phyloP scores from a whole-genome alignment of 2,113 vertebrate species.

The Callocephalon fimbriatum region DNA sequence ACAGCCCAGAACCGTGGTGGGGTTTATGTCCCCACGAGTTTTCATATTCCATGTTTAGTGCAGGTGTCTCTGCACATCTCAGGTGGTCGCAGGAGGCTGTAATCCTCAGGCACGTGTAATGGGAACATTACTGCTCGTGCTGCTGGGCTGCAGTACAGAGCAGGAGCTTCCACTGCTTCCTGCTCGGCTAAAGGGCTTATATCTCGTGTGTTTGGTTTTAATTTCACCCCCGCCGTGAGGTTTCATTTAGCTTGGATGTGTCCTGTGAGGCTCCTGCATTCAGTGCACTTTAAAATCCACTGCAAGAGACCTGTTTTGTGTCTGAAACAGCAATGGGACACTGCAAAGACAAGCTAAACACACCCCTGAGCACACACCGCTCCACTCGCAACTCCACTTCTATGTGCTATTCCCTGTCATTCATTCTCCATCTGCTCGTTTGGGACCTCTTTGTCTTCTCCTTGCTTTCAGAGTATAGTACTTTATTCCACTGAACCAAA shows the following conservation, averaged over 20 bases:
- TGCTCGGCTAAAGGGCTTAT: accelerated
- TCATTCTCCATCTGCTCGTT: background rate
- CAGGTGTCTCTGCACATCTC: background rate
- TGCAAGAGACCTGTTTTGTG: background rate
- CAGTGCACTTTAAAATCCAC: background rate
- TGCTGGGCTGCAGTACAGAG: background rate
- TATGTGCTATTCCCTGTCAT: background rate
- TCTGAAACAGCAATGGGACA: background rate
- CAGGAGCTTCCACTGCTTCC: background rate
- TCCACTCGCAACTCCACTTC: background rate
- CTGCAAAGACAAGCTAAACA: background rate
- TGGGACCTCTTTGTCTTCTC: background rate
- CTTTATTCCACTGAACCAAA: background rate
- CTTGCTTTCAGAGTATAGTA: background rate
- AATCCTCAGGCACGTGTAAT: accelerated
- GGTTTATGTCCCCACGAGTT: background rate
- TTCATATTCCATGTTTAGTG: background rate
- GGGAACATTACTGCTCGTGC: accelerated
- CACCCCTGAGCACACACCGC: background rate
- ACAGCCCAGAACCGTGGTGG: background rate
- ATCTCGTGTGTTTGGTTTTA: background rate
- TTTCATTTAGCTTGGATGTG: background rate
- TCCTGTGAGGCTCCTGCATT: background rate
- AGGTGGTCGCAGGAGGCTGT: background rate
- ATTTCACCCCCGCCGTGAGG: background rate